Evolutionary conservation across 2,888 invertebrate genomes (phyloP), one percentile per base, ranked within the genome.

Genomic region (Podabrus alpinus): DNA sequence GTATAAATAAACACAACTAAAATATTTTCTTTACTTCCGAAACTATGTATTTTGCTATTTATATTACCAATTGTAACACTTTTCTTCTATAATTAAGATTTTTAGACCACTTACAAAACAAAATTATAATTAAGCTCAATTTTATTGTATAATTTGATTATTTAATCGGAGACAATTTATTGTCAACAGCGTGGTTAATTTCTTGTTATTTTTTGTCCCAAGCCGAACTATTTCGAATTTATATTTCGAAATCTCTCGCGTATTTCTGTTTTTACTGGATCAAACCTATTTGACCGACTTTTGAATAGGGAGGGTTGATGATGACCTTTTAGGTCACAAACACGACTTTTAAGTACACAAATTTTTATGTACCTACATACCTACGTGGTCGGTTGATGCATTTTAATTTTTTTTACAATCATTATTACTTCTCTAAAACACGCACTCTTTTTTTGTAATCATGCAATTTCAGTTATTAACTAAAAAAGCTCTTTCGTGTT

Each of bases 261-360:
- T 15, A 3, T 1, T 67, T 25, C 19, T 17, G 3, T 68, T 45
- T 68, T 29, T 19, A 15, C 21, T 66, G 13, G 11, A 3, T 5
- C 59, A 11, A 68, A n/a, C n/a, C n/a, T 17, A n/a, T 45, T 59
- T 72, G 73, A 73, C 73, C 73, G 73, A 73, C 64, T 73, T 73
- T 73, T 59, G 45, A 72, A 17, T 19, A 67, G 66, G 68, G 64
- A 45, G 64, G 62, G 67, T 21, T 67, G 69, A 45, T 45, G 64
- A 13, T 73, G 69, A 69, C 73, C 68, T 73, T 73, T 73, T 17
- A 61, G 59, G 66, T 29, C 24, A 25, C 62, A 15, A 62, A 62
- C n/a, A 17, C 13, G 24, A 67, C 29, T 67, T 16, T 67, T 16
- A 67, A 11, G 29, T 67, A 67, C 21, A 67, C 24, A 25, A 67